Evolutionary conservation across 1,140 invertebrate species (phyloP).

Genomic region (Trichonephila clavipes): DNA sequence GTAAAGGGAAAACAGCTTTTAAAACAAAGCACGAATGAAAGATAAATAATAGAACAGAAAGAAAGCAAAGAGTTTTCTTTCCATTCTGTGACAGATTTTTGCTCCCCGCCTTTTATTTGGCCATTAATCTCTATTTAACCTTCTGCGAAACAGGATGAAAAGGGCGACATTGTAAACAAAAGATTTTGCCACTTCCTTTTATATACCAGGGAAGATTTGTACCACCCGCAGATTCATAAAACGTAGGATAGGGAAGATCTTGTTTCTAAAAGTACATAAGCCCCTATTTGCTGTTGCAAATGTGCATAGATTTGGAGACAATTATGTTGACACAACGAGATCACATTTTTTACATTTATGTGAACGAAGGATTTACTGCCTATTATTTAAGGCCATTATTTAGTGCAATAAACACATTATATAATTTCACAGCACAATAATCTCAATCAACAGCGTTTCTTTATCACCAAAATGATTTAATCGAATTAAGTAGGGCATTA

Average conservation of each 20-base stretch:
- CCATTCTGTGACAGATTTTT: not conserved
- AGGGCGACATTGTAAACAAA: constrained; percentile 42
- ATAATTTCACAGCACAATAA: no score
- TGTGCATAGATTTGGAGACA: no score
- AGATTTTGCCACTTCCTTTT: constrained; percentile 37
- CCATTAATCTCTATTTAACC: constrained; percentile 55
- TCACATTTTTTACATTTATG: no score
- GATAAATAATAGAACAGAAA: not conserved
- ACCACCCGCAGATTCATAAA: not conserved
- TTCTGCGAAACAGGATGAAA: not conserved
- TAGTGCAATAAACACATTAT: no score
- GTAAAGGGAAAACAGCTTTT: not conserved
- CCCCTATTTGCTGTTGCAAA: not conserved
- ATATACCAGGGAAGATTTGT: not conserved
- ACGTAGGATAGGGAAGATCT: not conserved
- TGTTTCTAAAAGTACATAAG: not conserved
- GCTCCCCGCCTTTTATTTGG: constrained; percentile 33
- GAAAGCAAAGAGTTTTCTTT: not conserved
- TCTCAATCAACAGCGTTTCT: no score
- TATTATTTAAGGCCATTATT: no score
- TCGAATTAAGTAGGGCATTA: no score
- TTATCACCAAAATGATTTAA: no score
- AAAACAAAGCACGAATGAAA: not conserved
- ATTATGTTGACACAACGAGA: no score
- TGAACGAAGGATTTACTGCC: no score